A percentile compares a stretch with the other conserved stretches of the same genome.
Evolutionary conservation across 1,140 invertebrate species (phyloP).

Genomic region (Schlechtendalia chinensis): DNA sequence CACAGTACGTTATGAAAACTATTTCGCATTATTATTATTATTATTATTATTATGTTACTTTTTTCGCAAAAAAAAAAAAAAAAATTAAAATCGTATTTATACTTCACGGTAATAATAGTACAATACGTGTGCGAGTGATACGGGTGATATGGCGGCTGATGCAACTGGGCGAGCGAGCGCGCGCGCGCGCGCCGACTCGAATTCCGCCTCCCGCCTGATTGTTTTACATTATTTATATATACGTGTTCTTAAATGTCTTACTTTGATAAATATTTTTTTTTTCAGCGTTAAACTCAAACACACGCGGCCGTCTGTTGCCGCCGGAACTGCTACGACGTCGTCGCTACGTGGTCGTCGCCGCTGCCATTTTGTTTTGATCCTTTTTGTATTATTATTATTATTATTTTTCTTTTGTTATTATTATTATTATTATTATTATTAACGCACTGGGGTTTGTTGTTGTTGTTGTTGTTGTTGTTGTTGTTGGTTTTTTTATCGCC

Average conservation of each 20-base stretch:
- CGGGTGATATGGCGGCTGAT: background rate
- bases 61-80: too few relatives aligned
- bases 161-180: background rate
- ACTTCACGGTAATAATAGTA: background rate
- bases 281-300: background rate
- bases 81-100: background rate
- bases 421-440: slow-evolving; percentile 43
- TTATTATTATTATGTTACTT: too few relatives aligned
- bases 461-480: slow-evolving; percentile 45
- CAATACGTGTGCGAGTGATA: background rate
- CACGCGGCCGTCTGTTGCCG: background rate
- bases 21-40: too few relatives aligned
- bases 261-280: background rate
- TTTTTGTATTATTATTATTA: background rate
- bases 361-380: slow-evolving; percentile 18
- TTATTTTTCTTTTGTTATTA: background rate
- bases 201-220: slow-evolving; percentile 11
- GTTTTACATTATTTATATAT: background rate
- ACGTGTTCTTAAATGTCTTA: slow-evolving; percentile 28
- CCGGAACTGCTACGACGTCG: background rate
- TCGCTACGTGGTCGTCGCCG: background rate
- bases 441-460: slow-evolving; percentile 33
- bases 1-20: too few relatives aligned
- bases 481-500: slow-evolving; percentile 40
- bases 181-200: background rate